Base-by-base conservation (phyloP, 2,888 invertebrate species). In the Melinaea menophilus region DNA sequence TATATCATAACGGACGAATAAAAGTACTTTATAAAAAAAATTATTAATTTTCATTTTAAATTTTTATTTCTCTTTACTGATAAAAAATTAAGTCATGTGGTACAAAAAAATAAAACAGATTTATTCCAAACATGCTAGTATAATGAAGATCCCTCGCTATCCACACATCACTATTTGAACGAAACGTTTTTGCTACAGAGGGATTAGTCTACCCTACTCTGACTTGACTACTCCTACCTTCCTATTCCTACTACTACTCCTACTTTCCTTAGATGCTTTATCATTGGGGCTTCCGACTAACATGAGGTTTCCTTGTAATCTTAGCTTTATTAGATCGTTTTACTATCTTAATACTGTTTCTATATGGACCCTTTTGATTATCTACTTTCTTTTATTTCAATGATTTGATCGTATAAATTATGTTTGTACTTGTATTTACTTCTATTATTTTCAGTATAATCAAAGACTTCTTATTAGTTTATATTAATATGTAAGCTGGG, bases 301-400 rank as follows among this genome's bases (percentile, higher is more conserved):
- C 90, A 90, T 88, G 89, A 90, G 90, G 90, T 90, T 90, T 89
- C 89, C 90, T 89, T 90, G 90, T 89, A 89, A 90, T 90, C 90
- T 90, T 86, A 87, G 88, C 88, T 89, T 90, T 90, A 88, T 88
- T 88, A 85, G 85, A n/a, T n/a, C n/a, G n/a, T n/a, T n/a, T n/a
- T n/a, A n/a, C n/a, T n/a, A 82, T 77, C 22, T 22, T 22, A 22
- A 22, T 22, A 22, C 22, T 0, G n/a, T 22, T 22, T 22, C 1
- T 22, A 22, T 22, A 22, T 22, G 22, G 22, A 22, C 22, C 22
- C 22, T 22, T n/a, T n/a, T n/a, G n/a, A n/a, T n/a, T n/a, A n/a
- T n/a, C n/a, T n/a, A n/a, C n/a, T n/a, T 22, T 22, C 22, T 22
- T 22, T 22, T 22, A 22, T 22, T 22, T 22, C 22, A 22, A 22